Evolutionary conservation across 2,888 invertebrate genomes (phyloP), one percentile per base, ranked within the genome.

Genomic region (Aethes cnicana): DNA sequence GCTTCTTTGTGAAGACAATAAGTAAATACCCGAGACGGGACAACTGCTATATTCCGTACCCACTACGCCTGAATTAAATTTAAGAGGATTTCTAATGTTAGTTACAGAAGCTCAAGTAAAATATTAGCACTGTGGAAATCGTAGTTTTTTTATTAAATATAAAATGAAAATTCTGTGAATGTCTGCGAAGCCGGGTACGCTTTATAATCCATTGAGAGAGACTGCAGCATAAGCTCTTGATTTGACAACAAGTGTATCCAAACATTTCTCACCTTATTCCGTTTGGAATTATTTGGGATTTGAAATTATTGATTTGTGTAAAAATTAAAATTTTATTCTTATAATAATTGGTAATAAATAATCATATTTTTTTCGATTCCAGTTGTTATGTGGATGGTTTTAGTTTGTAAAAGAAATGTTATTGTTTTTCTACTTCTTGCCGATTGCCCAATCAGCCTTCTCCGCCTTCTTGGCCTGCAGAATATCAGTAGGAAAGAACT

Each of bases 381-480:
- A 52, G 53, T 53, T 60, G 61, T 59, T 64, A 66, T 70, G 65
- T 61, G 66, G 64, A 70, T 64, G 67, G 59, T 63, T 66, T 63
- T 59, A 62, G 63, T 69, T 54, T 66, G 63, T 58, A 60, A 62
- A 52, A 47, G 48, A 66, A n/a, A 17, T 44, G 23, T 44, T 33
- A 37, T 43, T 35, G 72, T 33, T 12, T 26, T 75, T 79, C 67
- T 91, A 92, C 91, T 92, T 92, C 92, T 92, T 92, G 64, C 88
- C 88, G 68, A 86, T 84, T 90, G 92, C 92, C 92, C 93, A 93
- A 81, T 93, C 92, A 84, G 93, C 92, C 78, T 93, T 93, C 92
- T 94, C 94, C 78, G 93, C 92, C 81, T 94, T 94, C 92, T 94
- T 94, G 74, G 93, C 92, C 94, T 94, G 94, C 91, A 82, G 72